Conservation (phyloP, 30 jellyfish, hydroid and myxozoan species). For the Phacellophora camtschatica region DNA sequence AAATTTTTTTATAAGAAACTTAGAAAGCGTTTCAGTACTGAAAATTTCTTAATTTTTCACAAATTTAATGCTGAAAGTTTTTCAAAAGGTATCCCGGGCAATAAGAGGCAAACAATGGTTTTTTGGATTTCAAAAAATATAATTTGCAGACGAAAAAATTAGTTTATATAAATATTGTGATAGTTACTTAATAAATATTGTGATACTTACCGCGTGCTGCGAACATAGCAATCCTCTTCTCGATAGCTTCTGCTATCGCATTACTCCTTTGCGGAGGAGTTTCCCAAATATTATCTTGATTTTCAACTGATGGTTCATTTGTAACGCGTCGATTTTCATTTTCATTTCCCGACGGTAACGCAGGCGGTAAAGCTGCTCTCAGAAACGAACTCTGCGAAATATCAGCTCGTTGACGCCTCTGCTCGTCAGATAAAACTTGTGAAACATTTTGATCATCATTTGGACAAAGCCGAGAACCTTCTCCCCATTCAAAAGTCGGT, state of each 20-base stretch:
- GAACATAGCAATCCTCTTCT: neutral
- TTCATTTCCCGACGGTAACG: neutral
- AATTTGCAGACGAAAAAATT: too few species aligned
- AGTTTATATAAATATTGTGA: too few species aligned
- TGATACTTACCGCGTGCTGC: neutral
- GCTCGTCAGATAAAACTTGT: neutral
- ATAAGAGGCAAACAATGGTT: too few species aligned
- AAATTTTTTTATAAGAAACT: too few species aligned
- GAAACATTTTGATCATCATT: neutral
- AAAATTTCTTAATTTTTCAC: too few species aligned
- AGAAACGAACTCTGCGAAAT: conserved; percentile 39
- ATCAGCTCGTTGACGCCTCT: neutral
- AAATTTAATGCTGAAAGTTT: too few species aligned
- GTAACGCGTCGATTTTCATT: neutral
- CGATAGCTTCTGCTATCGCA: conserved; percentile 19
- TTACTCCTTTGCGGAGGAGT: neutral
- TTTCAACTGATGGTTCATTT: neutral
- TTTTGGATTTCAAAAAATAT: too few species aligned
- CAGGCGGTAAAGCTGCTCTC: neutral
- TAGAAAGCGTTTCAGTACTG: too few species aligned
- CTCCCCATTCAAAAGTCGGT: conserved; percentile 32
- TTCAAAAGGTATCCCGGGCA: too few species aligned
- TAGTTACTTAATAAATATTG: too few species aligned
- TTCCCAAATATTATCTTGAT: neutral
- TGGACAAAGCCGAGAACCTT: conserved; percentile 12